Evolutionary conservation across 2,888 invertebrate species (phyloP).

Genomic region (Ectemnius cavifrons): DNA sequence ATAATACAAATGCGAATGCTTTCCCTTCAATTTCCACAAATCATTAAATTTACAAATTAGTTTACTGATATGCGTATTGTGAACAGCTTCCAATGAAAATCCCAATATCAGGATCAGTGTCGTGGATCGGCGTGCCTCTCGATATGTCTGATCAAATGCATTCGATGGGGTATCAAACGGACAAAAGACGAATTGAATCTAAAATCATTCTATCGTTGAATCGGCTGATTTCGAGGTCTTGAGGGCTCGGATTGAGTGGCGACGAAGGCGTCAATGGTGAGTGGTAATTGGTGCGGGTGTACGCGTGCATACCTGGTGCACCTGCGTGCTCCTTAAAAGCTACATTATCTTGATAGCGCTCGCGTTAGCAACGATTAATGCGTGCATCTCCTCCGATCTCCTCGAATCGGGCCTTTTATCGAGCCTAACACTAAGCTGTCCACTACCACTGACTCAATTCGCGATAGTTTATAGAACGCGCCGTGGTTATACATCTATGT

Average conservation of each 20-base stretch:
- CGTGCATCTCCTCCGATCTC: slow-evolving; percentile 53
- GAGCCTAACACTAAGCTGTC: slow-evolving; percentile 48
- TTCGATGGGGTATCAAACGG: slow-evolving; percentile 17
- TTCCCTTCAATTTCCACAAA: slow-evolving; percentile 32
- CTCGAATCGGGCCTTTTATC: slow-evolving; percentile 40
- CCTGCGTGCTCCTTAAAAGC: slow-evolving; percentile 56
- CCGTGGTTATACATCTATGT: slow-evolving; percentile 50
- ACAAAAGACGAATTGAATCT: slow-evolving; percentile 29
- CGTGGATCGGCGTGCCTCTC: slow-evolving; percentile 26
- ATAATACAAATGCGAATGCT: background rate
- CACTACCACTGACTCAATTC: slow-evolving; percentile 53
- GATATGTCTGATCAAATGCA: slow-evolving; percentile 61
- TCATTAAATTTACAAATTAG: slow-evolving; percentile 50
- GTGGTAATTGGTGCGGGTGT: slow-evolving; percentile 11
- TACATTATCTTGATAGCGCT: slow-evolving; percentile 59
- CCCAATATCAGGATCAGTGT: slow-evolving; percentile 38
- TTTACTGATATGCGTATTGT: slow-evolving; percentile 55
- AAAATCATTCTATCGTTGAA: too few relatives aligned
- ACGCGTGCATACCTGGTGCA: slow-evolving; percentile 9
- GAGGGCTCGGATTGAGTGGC: slow-evolving; percentile 31
- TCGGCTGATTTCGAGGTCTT: too few relatives aligned
- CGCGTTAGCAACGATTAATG: slow-evolving; percentile 63
- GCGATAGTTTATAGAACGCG: slow-evolving; percentile 59
- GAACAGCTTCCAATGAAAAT: slow-evolving; percentile 39
- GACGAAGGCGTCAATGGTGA: slow-evolving; percentile 55